Evolutionary conservation across 1,140 invertebrate species (phyloP).

Genomic region (Tribolium madens): DNA sequence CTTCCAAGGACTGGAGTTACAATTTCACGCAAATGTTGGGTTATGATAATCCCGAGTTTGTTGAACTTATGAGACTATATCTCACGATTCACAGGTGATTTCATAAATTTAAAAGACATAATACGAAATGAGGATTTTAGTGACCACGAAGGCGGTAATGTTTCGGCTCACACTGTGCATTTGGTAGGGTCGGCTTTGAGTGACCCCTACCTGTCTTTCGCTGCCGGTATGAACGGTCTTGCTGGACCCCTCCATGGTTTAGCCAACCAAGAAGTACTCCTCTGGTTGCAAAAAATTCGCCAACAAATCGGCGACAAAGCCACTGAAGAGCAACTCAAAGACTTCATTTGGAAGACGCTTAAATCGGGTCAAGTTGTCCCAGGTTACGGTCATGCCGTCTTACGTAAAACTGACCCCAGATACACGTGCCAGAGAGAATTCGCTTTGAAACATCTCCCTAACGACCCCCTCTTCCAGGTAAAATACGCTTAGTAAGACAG

Average conservation of each 20-base stretch:
- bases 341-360: conserved; percentile 90
- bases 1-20: conserved; percentile 86
- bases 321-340: conserved; percentile 82
- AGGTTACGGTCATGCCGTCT: conserved; percentile 91
- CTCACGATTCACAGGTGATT: conserved; percentile 87
- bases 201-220: conserved; percentile 88
- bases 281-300: conserved; percentile 80
- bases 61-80: conserved; percentile 89
- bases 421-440: conserved; percentile 92
- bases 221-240: conserved; percentile 88
- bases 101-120: conserved; percentile 20
- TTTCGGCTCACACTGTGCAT: conserved; percentile 88
- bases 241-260: conserved; percentile 90
- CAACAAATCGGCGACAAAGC: conserved; percentile 78
- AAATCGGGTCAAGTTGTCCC: conserved; percentile 93
- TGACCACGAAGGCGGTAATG: conserved; percentile 92
- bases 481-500: no score
- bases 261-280: conserved; percentile 89
- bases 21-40: conserved; percentile 90
- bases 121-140: conserved; percentile 63
- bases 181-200: conserved; percentile 91
- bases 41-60: conserved; percentile 82
- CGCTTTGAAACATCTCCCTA: conserved; percentile 87
- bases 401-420: conserved; percentile 91
- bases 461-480: conserved; percentile 87